Percentiles rank a stretch among this genome's conserved stretches.
Evolutionary conservation across 2,797 vertebrate species (phyloP).

Genomic region (Chelon labrosus): DNA sequence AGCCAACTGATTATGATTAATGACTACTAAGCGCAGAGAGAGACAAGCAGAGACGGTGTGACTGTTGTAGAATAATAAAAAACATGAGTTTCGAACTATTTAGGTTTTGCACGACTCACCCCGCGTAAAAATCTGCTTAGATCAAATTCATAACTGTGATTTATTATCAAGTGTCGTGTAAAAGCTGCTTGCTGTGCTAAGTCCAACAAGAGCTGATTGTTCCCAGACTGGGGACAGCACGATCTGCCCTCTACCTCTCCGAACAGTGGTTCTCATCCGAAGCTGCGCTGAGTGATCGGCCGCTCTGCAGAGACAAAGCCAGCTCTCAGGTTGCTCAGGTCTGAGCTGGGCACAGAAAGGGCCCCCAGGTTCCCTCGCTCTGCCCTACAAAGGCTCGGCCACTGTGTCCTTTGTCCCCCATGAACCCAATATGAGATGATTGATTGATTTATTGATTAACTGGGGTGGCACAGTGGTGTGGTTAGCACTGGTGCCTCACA

Average conservation of each 20-base stretch:
- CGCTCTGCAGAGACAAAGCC: constrained; percentile 80
- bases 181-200: constrained; percentile 53
- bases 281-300: constrained; percentile 84
- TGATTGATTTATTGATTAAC: background rate
- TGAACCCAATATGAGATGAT: background rate
- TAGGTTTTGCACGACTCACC: constrained; percentile 60
- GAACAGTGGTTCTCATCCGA: constrained; percentile 71
- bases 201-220: constrained; percentile 77
- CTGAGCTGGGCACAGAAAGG: constrained; percentile 41
- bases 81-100: constrained; percentile 41
- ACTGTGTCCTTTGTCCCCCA: constrained; percentile 52
- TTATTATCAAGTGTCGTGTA: constrained; percentile 63
- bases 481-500: too few species aligned
- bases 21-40: constrained; percentile 47
- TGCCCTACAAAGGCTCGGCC: constrained; percentile 62
- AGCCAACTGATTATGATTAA: constrained; percentile 74
- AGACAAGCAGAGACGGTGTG: constrained; percentile 46
- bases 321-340: constrained; percentile 64
- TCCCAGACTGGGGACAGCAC: constrained; percentile 63
- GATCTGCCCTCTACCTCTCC: constrained; percentile 64
- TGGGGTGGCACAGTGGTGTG: too few species aligned
- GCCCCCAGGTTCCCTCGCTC: constrained; percentile 42
- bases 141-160: constrained; percentile 68
- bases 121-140: constrained; percentile 60
- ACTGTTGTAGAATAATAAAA: constrained; percentile 26